These are phyloP conservation scores for Cydia fagiglandana DNA, from an alignment of 1,140 invertebrate species.

Conservation along the genomic window DNA sequence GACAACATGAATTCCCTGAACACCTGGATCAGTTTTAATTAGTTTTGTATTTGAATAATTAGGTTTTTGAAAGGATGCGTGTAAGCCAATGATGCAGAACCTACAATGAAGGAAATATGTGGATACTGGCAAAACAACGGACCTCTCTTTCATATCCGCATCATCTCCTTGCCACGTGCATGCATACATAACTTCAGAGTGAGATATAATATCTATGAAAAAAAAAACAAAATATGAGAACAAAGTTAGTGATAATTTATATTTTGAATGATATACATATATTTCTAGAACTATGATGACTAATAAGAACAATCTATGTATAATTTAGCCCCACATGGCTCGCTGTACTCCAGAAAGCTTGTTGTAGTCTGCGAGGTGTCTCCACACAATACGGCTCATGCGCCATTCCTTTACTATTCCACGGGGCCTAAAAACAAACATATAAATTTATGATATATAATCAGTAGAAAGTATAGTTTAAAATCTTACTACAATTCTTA, in stretches of 20 bases:
- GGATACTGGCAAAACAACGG: no score
- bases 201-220: no score
- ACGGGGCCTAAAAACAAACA: constrained; percentile 84
- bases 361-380: constrained; percentile 94
- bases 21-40: no score
- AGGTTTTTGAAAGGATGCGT: no score
- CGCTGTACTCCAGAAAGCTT: constrained; percentile 92
- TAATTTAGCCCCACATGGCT: constrained; percentile 86
- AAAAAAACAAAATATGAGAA: background rate
- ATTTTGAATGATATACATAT: background rate
- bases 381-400: constrained; percentile 92
- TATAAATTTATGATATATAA: no score
- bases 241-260: background rate
- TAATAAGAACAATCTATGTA: constrained; percentile 31
- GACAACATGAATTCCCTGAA: no score
- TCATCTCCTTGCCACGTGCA: no score
- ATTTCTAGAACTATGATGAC: background rate
- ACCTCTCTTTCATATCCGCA: no score
- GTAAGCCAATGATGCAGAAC: background rate
- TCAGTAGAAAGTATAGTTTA: background rate
- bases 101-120: no score
- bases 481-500: background rate
- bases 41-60: no score
- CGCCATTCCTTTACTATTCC: constrained; percentile 88
- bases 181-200: no score